Base-by-base conservation (phyloP, 37 sponge, comb jelly and placozoan genomes). In the Diacarnus erythraeanus region DNA sequence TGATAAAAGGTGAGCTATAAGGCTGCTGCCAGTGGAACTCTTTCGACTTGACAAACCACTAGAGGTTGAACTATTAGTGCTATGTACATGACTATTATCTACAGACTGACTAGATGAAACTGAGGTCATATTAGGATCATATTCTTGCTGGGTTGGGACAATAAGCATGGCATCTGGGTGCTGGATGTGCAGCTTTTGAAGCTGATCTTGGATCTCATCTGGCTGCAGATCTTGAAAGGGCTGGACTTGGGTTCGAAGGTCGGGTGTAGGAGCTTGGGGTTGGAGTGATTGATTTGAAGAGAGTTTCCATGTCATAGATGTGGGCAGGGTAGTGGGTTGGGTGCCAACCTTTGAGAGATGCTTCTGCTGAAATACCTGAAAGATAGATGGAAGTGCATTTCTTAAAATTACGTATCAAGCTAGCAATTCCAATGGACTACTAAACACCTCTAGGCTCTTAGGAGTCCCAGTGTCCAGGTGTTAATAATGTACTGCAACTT, bases 111-210 rank as follows among this genome's bases (percentile, higher is more conserved):
- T 39, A 56, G 76, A 34, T 15, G 39, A 2, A 20, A 34, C 54
- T 42, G 64, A 37, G 42, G 39, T 4, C 6, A 57, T 35, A 18
- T 31, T 54, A 3, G 38, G 15, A 22, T 71, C 70, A 0, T 71
- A 20, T 21, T 23, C 15, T 0, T 4, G n/a, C 9, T 0, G 2
- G 38, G 57, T 22, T 1, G 67, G 47, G 47, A 73, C 58, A 4
- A 17, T 30, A 6, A 29, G 31, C 0, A 26, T n/a, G 8, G 27
- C 75, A 20, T 20, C 61, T 1, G 66, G 64, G 29, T 76, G 88
- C 65, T 78, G 83, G 44, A 88, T 70, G 78, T 90, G 81, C 2
- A 90, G 86, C 61, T 81, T 74, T 44, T 90, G 86, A 0, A 90
- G 81, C 44, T 85, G 86, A 23, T 85, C 82, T 64, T 85, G 86